Percentiles rank a stretch among this genome's conserved stretches.
phyloP scores from a whole-genome alignment of 2,797 vertebrate genomes.

The Lateolabrax maculatus region DNA sequence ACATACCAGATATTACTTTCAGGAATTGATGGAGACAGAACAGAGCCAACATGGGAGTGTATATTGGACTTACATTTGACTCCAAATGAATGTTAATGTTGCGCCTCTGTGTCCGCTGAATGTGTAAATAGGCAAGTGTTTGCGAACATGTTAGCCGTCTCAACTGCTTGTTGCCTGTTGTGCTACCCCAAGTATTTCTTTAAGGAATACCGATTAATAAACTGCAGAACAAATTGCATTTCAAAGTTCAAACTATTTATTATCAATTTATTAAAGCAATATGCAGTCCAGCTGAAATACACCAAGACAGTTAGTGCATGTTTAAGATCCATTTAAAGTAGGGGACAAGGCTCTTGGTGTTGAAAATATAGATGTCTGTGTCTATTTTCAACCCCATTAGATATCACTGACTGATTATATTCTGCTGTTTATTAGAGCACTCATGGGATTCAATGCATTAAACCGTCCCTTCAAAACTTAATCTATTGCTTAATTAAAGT shows the following conservation, averaged over 20 bases:
- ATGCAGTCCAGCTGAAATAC: not conserved
- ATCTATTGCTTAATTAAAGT: constrained; percentile 97
- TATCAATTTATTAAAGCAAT: not conserved
- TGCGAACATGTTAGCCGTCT: too few species aligned
- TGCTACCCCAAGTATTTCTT: not conserved
- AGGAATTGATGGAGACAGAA: not conserved
- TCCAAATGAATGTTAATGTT: not conserved
- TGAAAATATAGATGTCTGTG: constrained; percentile 79
- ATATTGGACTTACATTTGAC: not conserved
- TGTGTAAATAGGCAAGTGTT: not conserved
- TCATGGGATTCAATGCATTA: constrained; percentile 89
- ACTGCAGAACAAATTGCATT: not conserved
- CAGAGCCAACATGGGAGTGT: too few species aligned
- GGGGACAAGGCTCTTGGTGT: not conserved
- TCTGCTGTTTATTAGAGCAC: constrained; percentile 91
- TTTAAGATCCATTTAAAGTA: constrained; percentile 33
- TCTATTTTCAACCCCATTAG: constrained; percentile 90
- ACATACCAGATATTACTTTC: too few species aligned
- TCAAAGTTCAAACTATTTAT: not conserved
- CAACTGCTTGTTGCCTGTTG: not conserved
- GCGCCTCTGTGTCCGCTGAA: not conserved
- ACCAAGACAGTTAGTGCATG: constrained; percentile 12
- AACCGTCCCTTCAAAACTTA: constrained; percentile 91
- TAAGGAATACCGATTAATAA: not conserved
- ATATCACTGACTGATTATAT: constrained; percentile 90